Evolutionary conservation across 1,140 invertebrate species (phyloP), one percentile per base, ranked within the genome.

Genomic region (Drosophila athabasca): DNA sequence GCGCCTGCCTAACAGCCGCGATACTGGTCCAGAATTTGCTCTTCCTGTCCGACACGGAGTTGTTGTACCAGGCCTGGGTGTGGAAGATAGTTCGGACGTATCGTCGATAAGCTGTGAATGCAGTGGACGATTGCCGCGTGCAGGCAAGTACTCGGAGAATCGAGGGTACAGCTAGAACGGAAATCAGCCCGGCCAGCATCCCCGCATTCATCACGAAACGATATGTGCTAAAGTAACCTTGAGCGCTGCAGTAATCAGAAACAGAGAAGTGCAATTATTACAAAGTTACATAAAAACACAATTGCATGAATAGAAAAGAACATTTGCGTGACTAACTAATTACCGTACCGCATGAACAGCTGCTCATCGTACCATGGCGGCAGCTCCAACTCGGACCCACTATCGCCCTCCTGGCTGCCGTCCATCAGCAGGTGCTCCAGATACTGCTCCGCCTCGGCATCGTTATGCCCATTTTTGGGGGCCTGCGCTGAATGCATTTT

Each of bases 21-120:
- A 97, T 76, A 0, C 96, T 96, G 44, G 93, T 93, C 94, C 94
- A 95, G 15, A 94, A 84, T 50, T 76, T 77, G 13, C 73, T 90
- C 4, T 51, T 57, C 9, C 69, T 71, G 43, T 77, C 83, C 39
- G 62, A 44, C 6, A 91, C 24, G 8, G 95, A 93, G 48, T 94
- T 92, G 11, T 93, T 92, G 74, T 96, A 96, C 97, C 97, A 98
- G 2, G 94, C 82, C 2, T 94, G 90, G 15, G 95, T 94, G 76
- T 97, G 96, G 3, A 95, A 91, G 44, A 96, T 92, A 0, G 96
- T 97, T 1, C 94, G 94, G 1, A 96, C 84, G 84, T 98, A 98
- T 74, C 97, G 93, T 62, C 93, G 94, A 89, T 96, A 97, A 0
- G 97, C 95, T 0, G 93, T 93, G 19, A 93, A 93, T 0, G 93